phyloP scores from a whole-genome alignment of 1,140 invertebrate species.

The Coenobita brevimanus region DNA sequence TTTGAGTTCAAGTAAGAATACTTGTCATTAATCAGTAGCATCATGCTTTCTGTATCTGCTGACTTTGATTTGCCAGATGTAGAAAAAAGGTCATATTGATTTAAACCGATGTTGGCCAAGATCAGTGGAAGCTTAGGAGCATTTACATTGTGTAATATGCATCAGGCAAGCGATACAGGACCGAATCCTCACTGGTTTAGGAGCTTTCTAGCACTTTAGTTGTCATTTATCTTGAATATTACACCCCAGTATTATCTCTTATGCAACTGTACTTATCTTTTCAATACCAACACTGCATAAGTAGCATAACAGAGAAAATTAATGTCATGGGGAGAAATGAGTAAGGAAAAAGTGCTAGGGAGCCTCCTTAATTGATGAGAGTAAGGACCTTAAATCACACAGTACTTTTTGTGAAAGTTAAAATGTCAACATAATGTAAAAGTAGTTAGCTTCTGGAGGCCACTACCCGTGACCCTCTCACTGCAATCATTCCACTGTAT shows the following conservation, averaged over 20 bases:
- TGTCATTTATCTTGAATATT: no score
- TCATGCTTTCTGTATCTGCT: slow-evolving; percentile 34
- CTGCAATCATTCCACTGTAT: slow-evolving; percentile 65
- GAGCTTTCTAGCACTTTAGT: no score
- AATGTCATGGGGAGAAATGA: no score
- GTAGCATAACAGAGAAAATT: no score
- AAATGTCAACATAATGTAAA: neutral
- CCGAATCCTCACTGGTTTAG: neutral
- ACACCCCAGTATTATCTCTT: no score
- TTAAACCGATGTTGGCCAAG: neutral
- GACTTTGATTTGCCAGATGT: neutral
- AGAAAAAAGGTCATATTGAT: neutral
- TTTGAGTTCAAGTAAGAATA: slow-evolving; percentile 48
- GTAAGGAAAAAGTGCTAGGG: no score
- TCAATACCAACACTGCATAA: no score
- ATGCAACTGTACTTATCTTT: no score
- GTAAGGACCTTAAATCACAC: no score
- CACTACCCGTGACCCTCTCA: slow-evolving; percentile 8
- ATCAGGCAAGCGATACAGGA: neutral
- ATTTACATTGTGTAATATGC: neutral
- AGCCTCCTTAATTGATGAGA: no score
- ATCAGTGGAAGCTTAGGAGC: slow-evolving; percentile 3
- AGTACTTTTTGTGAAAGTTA: no score
- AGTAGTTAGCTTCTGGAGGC: slow-evolving; percentile 32
- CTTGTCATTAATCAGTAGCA: slow-evolving; percentile 31